These are phyloP conservation scores for Serripes groenlandicus DNA, from an alignment of 2,888 invertebrate genomes.

Conservation along the genomic window DNA sequence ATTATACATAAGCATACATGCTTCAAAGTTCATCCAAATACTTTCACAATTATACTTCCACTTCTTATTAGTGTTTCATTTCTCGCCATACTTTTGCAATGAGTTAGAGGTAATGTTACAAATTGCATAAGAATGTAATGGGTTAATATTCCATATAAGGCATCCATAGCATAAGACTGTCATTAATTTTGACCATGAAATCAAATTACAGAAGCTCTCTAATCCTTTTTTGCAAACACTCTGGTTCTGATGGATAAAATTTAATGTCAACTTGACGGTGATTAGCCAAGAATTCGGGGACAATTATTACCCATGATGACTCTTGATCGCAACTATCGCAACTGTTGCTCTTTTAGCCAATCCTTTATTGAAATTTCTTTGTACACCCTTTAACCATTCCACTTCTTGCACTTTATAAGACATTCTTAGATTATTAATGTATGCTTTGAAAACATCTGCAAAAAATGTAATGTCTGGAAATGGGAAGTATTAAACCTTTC, in stretches of 20 bases:
- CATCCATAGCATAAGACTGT: not conserved
- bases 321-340: constrained; percentile 8
- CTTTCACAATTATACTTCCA: no score
- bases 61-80: no score
- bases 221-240: constrained; percentile 14
- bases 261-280: constrained; percentile 16
- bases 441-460: no score
- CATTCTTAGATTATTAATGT: no score
- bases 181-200: constrained; percentile 11
- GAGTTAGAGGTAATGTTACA: no score
- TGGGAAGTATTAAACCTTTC: no score
- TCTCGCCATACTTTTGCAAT: not conserved
- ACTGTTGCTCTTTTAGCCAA: constrained; percentile 7
- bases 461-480: no score
- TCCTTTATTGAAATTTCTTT: constrained; percentile 17
- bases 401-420: no score
- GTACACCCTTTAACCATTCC: constrained; percentile 1
- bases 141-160: not conserved
- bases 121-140: no score
- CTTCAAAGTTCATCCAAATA: no score
- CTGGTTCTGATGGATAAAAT: constrained; percentile 17
- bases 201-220: not conserved
- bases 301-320: constrained; percentile 11
- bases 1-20: no score
- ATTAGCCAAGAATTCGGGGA: constrained; percentile 2